phyloP scores from a whole-genome alignment of 1,140 invertebrate species.

The Bicyclus anynana region DNA sequence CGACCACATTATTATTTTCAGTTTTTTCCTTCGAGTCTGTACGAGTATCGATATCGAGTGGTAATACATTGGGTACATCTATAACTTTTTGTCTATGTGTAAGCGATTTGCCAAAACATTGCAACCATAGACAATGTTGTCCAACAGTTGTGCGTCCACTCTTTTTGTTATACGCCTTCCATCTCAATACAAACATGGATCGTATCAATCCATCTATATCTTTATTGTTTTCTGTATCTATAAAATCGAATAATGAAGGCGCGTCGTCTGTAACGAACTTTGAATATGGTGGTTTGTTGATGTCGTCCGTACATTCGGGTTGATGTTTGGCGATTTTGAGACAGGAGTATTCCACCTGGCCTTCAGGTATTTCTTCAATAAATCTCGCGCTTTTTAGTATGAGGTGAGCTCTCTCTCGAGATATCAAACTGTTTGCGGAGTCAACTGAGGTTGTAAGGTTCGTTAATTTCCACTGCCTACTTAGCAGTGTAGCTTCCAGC shows the following conservation, averaged over 20 bases:
- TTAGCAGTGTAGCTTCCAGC: conserved; percentile 65
- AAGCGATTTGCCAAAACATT: conserved; percentile 60
- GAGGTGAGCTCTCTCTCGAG: conserved; percentile 62
- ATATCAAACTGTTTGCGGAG: conserved; percentile 38
- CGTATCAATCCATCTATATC: conserved; percentile 53
- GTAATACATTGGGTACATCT: conserved; percentile 28
- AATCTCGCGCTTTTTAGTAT: conserved; percentile 58
- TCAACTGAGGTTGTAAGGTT: conserved; percentile 41
- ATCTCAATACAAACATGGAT: conserved; percentile 76
- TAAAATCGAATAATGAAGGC: conserved; percentile 41
- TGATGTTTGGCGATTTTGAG: conserved; percentile 49
- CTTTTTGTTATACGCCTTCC: conserved; percentile 70
- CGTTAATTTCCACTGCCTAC: conserved; percentile 63
- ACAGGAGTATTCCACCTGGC: conserved; percentile 48
- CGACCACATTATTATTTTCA: conserved; percentile 67
- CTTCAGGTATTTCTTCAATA: conserved; percentile 37
- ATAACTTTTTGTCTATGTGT: conserved; percentile 34
- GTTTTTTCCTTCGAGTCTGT: conserved; percentile 40
- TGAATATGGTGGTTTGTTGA: conserved; percentile 55
- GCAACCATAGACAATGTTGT: conserved; percentile 74
- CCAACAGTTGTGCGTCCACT: conserved; percentile 65
- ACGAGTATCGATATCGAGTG: conserved; percentile 48
- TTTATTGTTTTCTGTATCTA: conserved; percentile 25
- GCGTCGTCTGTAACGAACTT: conserved; percentile 60
- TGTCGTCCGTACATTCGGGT: conserved; percentile 34